Base-by-base conservation (phyloP, 2,113 vertebrate species). In the Cochlearius cochlearius region DNA sequence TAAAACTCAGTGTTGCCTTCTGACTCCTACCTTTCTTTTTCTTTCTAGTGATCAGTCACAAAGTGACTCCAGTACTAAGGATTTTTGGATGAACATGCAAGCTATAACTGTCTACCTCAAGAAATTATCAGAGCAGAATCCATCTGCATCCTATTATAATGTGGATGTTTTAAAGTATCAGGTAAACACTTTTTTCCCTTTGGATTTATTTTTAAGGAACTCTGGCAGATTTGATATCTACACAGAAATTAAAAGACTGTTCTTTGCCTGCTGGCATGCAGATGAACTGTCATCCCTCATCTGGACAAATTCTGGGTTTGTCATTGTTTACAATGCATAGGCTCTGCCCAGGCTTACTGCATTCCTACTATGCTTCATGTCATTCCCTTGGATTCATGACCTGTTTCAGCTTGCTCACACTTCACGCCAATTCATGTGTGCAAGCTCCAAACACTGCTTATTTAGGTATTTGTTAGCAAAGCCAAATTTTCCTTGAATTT, bases 61-160 rank as follows among this genome's bases (percentile, higher is more conserved):
- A 94, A 99, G 98, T 95, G 99, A 99, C 94, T 98, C 99, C 38
- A 98, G 98, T 97, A 98, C 98, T 96, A 99, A 98, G 97, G 99
- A 99, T 98, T 99, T 99, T 97, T 99, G 99, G 99, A 99, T 99
- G 98, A 99, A 99, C 98, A 99, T 99, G 99, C 99, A 99, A 98
- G 99, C 99, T 85, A 98, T 99, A 97, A 99, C 98, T 64, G 92
- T 99, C 98, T 99, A 99, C 99, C 99, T 99, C 99, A 99, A 98
- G 98, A 99, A 99, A 96, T 96, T 98, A 77, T 98, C 99, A 36
- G 99, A 99, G 87, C 99, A 99, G 97, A 99, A 99, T 96, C 99
- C 99, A 68, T 97, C 99, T 85, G 99, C 99, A 74, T 99, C 99
- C 86, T 99, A 99, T 81, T 99, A 99, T 73, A 99, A 99, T n/a